Conservation (phyloP, 1,140 invertebrate species). For the Papilio helenus region DNA sequence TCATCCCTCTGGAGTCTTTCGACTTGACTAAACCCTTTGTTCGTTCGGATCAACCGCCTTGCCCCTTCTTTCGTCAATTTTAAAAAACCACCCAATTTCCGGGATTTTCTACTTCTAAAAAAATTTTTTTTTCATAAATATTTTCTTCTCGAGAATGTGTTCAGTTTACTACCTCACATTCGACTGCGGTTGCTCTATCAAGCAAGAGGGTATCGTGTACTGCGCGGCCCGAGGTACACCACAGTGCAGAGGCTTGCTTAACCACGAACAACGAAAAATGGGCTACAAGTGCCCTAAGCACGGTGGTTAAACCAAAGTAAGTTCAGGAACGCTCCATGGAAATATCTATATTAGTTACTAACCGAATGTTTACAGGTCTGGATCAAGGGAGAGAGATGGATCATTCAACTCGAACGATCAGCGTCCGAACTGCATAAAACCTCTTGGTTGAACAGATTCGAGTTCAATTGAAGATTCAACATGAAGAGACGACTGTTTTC, state of each 20-base stretch:
- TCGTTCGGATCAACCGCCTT: no score
- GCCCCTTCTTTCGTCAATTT: no score
- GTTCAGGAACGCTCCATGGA: neutral
- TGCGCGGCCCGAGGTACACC: constrained; percentile 1
- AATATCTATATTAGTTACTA: neutral
- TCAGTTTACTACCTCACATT: neutral
- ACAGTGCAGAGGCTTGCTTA: constrained; percentile 3
- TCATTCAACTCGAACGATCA: constrained; percentile 4
- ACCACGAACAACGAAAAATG: neutral
- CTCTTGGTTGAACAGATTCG: neutral
- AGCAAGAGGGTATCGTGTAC: neutral
- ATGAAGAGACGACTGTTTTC: neutral
- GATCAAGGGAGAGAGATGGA: neutral
- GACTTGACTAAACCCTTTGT: no score
- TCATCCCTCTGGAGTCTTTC: no score
- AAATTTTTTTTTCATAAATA: no score
- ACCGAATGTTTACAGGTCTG: constrained; percentile 1
- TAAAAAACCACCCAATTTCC: no score
- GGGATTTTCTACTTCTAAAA: no score
- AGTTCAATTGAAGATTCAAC: constrained; percentile 1
- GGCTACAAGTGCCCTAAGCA: neutral
- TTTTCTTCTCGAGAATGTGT: no score
- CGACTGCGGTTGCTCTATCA: constrained; percentile 2
- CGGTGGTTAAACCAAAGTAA: constrained; percentile 1
- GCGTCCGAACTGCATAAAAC: neutral